Percentiles rank a stretch among this genome's conserved stretches.
Evolutionary conservation across 2,113 vertebrate genomes (phyloP).

Genomic region (Zootoca vivipara): DNA sequence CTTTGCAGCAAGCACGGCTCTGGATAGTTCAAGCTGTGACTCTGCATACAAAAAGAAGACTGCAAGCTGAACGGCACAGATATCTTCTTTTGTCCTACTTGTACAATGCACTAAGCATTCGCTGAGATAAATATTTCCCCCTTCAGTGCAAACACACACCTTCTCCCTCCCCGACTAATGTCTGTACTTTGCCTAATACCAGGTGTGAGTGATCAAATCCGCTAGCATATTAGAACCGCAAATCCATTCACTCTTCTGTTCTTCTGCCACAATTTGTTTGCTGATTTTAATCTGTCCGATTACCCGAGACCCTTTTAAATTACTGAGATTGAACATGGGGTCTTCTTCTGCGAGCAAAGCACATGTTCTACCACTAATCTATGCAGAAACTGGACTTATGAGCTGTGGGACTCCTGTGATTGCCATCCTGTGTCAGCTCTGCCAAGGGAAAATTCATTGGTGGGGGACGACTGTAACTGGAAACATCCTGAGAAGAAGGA

Average conservation of each 20-base stretch:
- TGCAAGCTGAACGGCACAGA: background rate
- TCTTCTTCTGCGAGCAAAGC: background rate
- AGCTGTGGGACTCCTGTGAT: too few species aligned
- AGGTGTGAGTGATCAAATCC: rapidly evolving
- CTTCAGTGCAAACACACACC: background rate
- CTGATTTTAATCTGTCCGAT: background rate
- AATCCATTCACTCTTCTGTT: background rate
- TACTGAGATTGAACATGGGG: background rate
- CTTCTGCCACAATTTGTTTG: background rate
- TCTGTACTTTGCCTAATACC: background rate
- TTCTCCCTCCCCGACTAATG: background rate
- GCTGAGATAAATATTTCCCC: background rate
- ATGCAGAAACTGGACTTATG: background rate
- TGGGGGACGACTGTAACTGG: background rate
- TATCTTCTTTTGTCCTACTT: background rate
- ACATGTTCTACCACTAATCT: background rate
- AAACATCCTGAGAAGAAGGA: background rate
- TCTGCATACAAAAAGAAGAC: background rate
- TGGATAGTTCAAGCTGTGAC: background rate
- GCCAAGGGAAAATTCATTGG: background rate
- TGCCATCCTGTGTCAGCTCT: too few species aligned
- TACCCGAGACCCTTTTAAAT: background rate
- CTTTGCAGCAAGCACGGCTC: too few species aligned
- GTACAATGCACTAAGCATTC: background rate
- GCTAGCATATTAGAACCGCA: background rate